phyloP scores from a whole-genome alignment of 2,888 invertebrate species.

The Leucoma salicis region DNA sequence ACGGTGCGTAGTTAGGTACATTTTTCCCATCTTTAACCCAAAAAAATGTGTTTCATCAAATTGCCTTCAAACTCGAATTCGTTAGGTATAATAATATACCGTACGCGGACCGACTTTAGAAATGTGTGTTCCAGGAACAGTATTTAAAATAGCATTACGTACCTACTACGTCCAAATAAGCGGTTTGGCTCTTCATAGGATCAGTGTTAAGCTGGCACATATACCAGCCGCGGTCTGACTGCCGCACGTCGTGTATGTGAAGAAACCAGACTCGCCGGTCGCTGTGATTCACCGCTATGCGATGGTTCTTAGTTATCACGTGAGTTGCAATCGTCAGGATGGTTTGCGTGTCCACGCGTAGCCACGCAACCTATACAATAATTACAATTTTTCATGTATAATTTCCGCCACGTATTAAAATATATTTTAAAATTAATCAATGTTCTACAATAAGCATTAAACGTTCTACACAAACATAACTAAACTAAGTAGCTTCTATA shows the following conservation, averaged over 20 bases:
- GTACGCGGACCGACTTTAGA: too few species aligned
- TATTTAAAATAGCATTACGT: constrained; percentile 51
- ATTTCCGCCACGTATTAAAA: background rate
- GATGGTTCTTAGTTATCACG: constrained; percentile 94
- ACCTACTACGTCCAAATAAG: constrained; percentile 94
- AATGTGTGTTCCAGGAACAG: too few species aligned
- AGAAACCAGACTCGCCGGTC: constrained; percentile 93
- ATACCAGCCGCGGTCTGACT: constrained; percentile 94
- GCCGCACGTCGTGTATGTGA: constrained; percentile 91
- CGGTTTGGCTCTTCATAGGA: constrained; percentile 95
- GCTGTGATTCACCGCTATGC: constrained; percentile 92
- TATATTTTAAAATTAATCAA: background rate
- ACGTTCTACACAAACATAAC: background rate
- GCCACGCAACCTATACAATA: constrained; percentile 89
- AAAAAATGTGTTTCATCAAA: too few species aligned
- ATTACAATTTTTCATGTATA: background rate
- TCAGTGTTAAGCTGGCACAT: constrained; percentile 97
- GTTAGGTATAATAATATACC: too few species aligned
- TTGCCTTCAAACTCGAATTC: too few species aligned
- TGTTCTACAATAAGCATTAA: background rate
- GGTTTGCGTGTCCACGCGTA: constrained; percentile 95
- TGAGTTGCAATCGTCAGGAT: constrained; percentile 94
- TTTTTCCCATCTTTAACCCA: too few species aligned
- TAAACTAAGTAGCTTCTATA: background rate
- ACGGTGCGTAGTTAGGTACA: too few species aligned